phyloP scores from a whole-genome alignment of 2,113 vertebrate species.

The Petromus typicus region DNA sequence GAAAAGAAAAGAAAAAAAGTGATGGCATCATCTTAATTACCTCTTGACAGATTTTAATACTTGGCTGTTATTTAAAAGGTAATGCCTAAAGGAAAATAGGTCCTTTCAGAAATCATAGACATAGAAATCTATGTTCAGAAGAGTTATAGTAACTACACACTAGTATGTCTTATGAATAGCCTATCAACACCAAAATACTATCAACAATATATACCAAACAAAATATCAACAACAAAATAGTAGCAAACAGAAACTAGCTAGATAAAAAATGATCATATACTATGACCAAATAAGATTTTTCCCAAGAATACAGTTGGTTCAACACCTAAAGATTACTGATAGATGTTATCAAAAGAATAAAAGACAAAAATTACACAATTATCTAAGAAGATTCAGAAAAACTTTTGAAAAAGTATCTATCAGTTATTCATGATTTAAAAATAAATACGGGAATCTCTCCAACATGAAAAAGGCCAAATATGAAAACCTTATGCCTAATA shows the following conservation, averaged over 20 bases:
- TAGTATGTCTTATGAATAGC: background rate
- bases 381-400: conserved; percentile 1
- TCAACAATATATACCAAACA: too few relatives aligned
- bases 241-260: conserved; percentile 11
- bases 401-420: background rate
- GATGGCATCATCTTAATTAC: background rate
- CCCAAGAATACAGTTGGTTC: background rate
- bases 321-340: conserved; percentile 11
- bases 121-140: background rate
- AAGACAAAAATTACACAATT: background rate
- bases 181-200: background rate
- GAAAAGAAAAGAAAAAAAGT: background rate
- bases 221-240: background rate
- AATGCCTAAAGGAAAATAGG: background rate
- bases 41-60: conserved; percentile 25
- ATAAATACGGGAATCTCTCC: background rate
- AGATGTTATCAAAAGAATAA: background rate
- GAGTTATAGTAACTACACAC: background rate
- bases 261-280: background rate
- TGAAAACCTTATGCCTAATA: background rate
- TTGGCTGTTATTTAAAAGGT: background rate
- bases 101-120: background rate
- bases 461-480: background rate
- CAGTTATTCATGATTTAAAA: background rate
- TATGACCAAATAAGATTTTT: background rate